Evolutionary conservation across 2,888 invertebrate species (phyloP).

Genomic region (Galerucella pusilla): DNA sequence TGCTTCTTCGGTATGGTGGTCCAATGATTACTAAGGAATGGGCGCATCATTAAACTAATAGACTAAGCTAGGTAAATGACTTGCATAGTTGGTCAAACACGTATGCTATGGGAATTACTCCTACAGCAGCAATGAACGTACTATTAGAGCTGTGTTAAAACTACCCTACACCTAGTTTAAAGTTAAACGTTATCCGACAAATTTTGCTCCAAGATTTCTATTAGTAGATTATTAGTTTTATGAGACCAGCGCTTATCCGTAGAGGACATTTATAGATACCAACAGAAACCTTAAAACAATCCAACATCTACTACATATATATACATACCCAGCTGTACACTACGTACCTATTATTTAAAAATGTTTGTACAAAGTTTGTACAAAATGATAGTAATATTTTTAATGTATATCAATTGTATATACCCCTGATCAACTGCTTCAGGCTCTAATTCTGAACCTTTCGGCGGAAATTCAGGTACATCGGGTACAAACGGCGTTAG

Average conservation of each 20-base stretch:
- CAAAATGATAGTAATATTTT: neutral
- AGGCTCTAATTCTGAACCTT: neutral
- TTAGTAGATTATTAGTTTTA: neutral
- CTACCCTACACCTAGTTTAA: neutral
- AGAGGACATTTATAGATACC: neutral
- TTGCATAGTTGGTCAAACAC: no score
- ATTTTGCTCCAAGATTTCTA: neutral
- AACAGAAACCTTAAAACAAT: neutral
- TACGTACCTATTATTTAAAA: constrained; percentile 3
- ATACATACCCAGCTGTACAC: neutral
- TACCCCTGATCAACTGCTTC: constrained; percentile 6
- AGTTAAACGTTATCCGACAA: neutral
- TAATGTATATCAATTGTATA: neutral
- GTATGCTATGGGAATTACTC: no score
- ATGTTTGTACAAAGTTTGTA: neutral
- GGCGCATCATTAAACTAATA: no score
- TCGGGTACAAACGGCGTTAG: neutral
- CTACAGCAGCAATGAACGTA: no score
- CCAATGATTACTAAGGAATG: no score
- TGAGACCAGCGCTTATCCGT: neutral
- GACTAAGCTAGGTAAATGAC: no score
- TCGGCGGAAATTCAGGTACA: neutral
- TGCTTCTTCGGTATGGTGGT: no score
- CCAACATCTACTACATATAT: neutral
- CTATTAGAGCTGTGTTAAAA: no score